Evolutionary conservation across 2,113 vertebrate genomes (phyloP).

Genomic region (Chunga burmeisteri): DNA sequence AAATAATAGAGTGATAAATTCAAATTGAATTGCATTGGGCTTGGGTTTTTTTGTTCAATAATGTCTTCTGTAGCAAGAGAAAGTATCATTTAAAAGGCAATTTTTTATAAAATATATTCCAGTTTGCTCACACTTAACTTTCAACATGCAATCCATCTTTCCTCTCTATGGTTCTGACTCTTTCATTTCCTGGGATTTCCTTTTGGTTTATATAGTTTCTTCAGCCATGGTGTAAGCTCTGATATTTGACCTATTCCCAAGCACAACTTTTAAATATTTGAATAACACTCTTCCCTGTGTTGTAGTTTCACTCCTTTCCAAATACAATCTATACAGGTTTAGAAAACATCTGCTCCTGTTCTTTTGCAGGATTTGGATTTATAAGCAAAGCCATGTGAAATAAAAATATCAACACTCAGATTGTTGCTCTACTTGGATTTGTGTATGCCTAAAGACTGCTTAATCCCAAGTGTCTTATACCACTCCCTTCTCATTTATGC

Average conservation of each 20-base stretch:
- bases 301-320: background rate
- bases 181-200: background rate
- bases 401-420: background rate
- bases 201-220: background rate
- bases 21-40: constrained; percentile 55
- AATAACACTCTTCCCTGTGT: background rate
- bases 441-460: background rate
- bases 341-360: background rate
- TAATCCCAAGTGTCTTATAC: background rate
- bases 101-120: constrained; percentile 65
- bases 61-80: constrained; percentile 51
- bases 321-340: background rate
- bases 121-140: constrained; percentile 45
- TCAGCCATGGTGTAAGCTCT: background rate
- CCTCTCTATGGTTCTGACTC: background rate
- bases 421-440: background rate
- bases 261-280: background rate
- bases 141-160: constrained; percentile 35
- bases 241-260: background rate
- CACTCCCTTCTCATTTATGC: background rate
- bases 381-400: background rate
- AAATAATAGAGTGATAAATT: constrained; percentile 78
- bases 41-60: constrained; percentile 44
- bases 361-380: background rate
- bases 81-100: constrained; percentile 69